Evolutionary conservation across 2,113 vertebrate species (phyloP), one percentile per base, ranked within the genome.

Genomic region (Zonotrichia leucophrys): DNA sequence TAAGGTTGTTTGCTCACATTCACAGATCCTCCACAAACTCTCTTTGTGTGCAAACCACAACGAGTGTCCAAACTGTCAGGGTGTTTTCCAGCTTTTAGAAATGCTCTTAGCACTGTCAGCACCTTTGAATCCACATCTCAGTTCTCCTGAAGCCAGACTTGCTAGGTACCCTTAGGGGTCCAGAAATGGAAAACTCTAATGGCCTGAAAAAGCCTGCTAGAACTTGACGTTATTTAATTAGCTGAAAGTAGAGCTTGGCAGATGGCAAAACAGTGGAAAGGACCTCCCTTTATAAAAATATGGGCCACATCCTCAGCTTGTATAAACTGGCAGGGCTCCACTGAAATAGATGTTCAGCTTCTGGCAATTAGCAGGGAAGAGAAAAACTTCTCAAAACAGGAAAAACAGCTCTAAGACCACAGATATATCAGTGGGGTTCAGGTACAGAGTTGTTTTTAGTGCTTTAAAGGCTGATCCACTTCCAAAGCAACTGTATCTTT

Each of bases 221-320:
- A 91, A 94, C 77, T 93, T 76, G 75, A 84, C 1, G 1, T 87
- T 94, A 66, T 79, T 92, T 76, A 94, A 93, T 91, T 95, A 90
- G 87, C 47, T 72, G 9, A 73, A 90, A 91, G 70, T 58, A 64
- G 83, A 90, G 49, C 66, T 90, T 95, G 95, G 90, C 88, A 96
- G 92, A 92, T 82, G 64, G 88, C 76, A 93, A 89, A 95, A 63
- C 90, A 93, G 92, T 86, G 88, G 83, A 92, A 92, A 95, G 83
- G 80, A 93, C 80, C 95, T 96, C 90, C 86, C 86, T 89, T 93
- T 92, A 89, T 46, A 86, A 96, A 95, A 97, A 93, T 90, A 96
- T 12, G 69, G 86, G 73, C 92, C 52, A 86, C 85, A 90, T 96
- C 93, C 85, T 96, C 58, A 47, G 76, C 73, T 94, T 94, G 88